These are phyloP conservation scores for Chymomyza procnemis DNA, from an alignment of 2,888 invertebrate genomes.

Conservation along the genomic window DNA sequence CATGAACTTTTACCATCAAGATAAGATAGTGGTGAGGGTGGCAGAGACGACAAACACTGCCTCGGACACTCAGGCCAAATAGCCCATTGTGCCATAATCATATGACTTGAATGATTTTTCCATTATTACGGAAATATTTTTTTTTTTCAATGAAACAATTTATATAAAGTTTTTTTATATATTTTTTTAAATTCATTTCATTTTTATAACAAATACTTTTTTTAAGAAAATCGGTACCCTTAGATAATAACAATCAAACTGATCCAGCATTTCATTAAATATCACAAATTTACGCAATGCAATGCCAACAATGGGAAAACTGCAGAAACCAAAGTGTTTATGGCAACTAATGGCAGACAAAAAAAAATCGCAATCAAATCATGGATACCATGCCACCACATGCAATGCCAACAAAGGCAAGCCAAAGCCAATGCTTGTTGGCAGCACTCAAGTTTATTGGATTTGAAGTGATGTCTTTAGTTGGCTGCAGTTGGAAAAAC, in stretches of 20 bases:
- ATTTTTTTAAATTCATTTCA: too few species aligned
- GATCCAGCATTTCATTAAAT: not conserved
- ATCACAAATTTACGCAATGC: slow-evolving; percentile 6
- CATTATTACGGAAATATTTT: too few species aligned
- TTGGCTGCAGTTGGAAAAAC: slow-evolving; percentile 18
- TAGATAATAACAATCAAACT: not conserved
- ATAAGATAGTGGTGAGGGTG: too few species aligned
- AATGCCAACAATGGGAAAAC: slow-evolving; percentile 23
- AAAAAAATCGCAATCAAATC: not conserved
- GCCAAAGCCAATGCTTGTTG: slow-evolving; percentile 13
- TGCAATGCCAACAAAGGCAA: not conserved
- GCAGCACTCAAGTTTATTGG: slow-evolving; percentile 67
- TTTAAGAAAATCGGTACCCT: not conserved
- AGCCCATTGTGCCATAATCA: too few species aligned
- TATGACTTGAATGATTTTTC: too few species aligned
- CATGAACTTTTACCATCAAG: too few species aligned
- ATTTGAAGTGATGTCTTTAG: slow-evolving; percentile 54
- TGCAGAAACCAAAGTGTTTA: slow-evolving; percentile 9
- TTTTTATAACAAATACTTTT: slow-evolving; percentile 8
- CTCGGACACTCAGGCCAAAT: too few species aligned
- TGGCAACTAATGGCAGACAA: slow-evolving; percentile 3
- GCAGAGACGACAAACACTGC: too few species aligned
- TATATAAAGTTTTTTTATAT: too few species aligned
- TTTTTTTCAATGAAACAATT: too few species aligned
- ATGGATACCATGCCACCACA: not conserved